Base-by-base conservation (phyloP, 2,113 vertebrate species). In the Stegastes partitus region DNA sequence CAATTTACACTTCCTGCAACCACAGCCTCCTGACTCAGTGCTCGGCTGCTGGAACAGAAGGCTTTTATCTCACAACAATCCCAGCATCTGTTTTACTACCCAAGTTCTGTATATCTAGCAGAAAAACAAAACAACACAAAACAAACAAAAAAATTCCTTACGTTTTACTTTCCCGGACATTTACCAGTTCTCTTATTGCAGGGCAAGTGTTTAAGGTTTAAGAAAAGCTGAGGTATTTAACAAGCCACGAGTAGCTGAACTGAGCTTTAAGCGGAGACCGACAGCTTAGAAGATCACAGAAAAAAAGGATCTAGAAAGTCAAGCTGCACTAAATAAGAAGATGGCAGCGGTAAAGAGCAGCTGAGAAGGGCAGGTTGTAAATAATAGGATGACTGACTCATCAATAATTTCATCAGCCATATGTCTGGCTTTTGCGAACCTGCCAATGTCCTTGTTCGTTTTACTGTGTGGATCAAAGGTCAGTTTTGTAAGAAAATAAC, bases 61-160 rank as follows among this genome's bases (percentile, higher is more conserved):
- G 81, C 67, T 69, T 81, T 76, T 56, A 80, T 89, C 73, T 85
- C 76, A 70, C 53, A 77, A 87, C 65, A 83, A 91, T 81, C 61
- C 57, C 53, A 75, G 74, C 92, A 92, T 91, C 85, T 94, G 92
- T 67, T 89, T 70, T 57, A 76, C 25, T 56, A 28, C n/a, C 57
- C 28, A 66, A 83, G 57, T 66, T 68, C 45, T 51, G 50, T 63
- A 50, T 79, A 18, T 58, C 23, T 58, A 39, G 31, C 11, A 45
- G 47, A 5, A 11, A 68, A 74, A 73, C 26, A 63, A 66, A 74
- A 54, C 9, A 28, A n/a, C n/a, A n/a, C n/a, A 3, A 31, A 63
- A 82, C 8, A 42, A 3, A 2, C 1, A 50, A 50, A 50, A n/a
- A 9, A 50, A 50, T 21, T 62, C 44, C 19, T 28, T 53, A 23